Evolutionary conservation across 1,140 invertebrate genomes (phyloP), one percentile per base, ranked within the genome.

Genomic region (Papilio dardanus): DNA sequence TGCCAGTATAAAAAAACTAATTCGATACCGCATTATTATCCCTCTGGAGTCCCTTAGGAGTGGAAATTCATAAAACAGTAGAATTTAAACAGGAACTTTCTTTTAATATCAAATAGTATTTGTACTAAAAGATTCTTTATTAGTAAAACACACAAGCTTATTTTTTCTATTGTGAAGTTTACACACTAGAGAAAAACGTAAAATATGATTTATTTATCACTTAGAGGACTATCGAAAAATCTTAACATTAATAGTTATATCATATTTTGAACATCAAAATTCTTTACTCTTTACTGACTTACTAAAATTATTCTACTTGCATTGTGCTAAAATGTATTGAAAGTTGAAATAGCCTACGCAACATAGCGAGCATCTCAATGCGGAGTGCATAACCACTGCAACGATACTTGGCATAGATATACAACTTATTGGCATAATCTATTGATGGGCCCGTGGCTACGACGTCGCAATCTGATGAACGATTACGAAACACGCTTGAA

Each of bases 321-420:
- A 68, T 33, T 33, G 66, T 33, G 37, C 37, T 33, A 37, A 69
- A 42, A 16, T 37, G 6, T 10, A 69, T 12, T 69, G 67, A 40
- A 69, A 37, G 67, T 40, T n/a, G 1, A 14, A 40, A 24, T 28
- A 10, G 24, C 54, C 35, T 69, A 69, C 33, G 67, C 35, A 69
- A 69, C 67, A 19, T 7, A 21, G 19, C 8, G 31, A 69, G 67
- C 66, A 68, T 40, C 35, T 40, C 3, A 69, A 69, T 35, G 67
- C 67, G 2, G 19, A 37, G 33, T 21, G 67, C 35, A 62, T 62
- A 69, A 69, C 67, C 35, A 35, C 33, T 69, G 67, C 67, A 69
- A 24, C 33, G 31, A 69, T 69, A 40, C 67, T 69, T 69, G 67
- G 67, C 67, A 69, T 40, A 69, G 67, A 35, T 40, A 69, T 69